These are phyloP conservation scores for Grallaria varia DNA, from an alignment of 2,113 vertebrate genomes.

Conservation along the genomic window DNA sequence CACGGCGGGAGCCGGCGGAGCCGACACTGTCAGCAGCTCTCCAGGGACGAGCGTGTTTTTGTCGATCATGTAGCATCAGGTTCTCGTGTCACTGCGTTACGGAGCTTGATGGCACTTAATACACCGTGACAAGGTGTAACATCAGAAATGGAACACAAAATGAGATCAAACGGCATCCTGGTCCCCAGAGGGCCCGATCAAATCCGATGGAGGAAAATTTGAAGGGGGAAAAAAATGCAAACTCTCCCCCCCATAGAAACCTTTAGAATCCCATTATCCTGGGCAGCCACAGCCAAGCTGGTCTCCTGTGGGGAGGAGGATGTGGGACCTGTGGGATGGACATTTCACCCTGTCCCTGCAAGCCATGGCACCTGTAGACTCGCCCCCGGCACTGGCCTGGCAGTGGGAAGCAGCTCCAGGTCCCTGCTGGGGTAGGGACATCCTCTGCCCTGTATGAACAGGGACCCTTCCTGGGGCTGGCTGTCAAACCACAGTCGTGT, in stretches of 20 bases:
- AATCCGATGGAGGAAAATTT: conserved; percentile 32
- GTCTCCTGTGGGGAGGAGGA: rapidly evolving
- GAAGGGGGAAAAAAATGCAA: not conserved
- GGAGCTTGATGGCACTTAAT: conserved; percentile 58
- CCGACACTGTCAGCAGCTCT: conserved; percentile 44
- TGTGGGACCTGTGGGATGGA: not conserved
- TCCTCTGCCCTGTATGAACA: not conserved
- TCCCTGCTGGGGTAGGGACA: not conserved
- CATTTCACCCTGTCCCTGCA: rapidly evolving
- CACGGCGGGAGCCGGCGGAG: not conserved
- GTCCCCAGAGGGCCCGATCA: conserved; percentile 41
- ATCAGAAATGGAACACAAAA: conserved; percentile 58
- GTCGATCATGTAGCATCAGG: conserved; percentile 54
- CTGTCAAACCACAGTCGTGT: rapidly evolving
- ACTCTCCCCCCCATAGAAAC: not conserved
- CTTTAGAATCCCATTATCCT: not conserved
- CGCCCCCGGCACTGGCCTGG: not conserved
- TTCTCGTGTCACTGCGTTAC: conserved; percentile 22
- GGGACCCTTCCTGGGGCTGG: not conserved
- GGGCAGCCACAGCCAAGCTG: not conserved
- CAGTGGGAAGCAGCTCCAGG: not conserved
- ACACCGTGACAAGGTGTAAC: conserved; percentile 66
- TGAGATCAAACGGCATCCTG: conserved; percentile 49
- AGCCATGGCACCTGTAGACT: not conserved
- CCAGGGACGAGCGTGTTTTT: not conserved